Percentiles rank a stretch among this genome's conserved stretches.
These are phyloP conservation scores for Nasonovia ribisnigri DNA, from an alignment of 2,888 invertebrate genomes.

Conservation along the genomic window DNA sequence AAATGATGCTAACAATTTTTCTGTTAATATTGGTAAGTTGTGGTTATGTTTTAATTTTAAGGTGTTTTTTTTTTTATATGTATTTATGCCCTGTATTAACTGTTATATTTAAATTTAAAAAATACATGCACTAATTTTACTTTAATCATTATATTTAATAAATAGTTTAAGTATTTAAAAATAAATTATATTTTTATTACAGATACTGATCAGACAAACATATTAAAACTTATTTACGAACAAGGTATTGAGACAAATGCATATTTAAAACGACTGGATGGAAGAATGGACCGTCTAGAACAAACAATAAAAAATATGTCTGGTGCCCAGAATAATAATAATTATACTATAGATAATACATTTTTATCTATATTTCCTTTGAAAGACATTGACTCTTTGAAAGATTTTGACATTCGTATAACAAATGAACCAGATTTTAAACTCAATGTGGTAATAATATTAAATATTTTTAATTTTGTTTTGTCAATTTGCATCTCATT, in stretches of 20 bases:
- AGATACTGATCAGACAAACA: neutral
- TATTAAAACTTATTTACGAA: neutral
- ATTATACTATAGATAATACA: neutral
- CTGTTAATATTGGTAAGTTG: neutral
- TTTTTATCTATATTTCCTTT: neutral
- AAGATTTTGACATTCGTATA: neutral
- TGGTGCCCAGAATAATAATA: neutral
- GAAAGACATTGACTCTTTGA: neutral
- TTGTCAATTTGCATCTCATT: neutral
- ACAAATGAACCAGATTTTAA: neutral
- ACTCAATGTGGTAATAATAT: neutral
- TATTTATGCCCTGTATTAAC: neutral
- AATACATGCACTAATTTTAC: neutral
- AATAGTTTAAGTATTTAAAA: neutral
- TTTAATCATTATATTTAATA: neutral
- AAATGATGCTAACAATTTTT: neutral
- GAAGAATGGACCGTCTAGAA: neutral
- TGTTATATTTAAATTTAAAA: constrained; percentile 10
- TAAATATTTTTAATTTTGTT: neutral
- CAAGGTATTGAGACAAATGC: neutral
- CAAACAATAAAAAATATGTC: neutral
- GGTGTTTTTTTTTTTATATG: neutral
- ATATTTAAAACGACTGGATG: neutral
- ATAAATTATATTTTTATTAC: neutral
- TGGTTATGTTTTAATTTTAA: neutral